Evolutionary conservation across 2,888 invertebrate genomes (phyloP), one percentile per base, ranked within the genome.

Genomic region (Pycnomerus fuliginosus): DNA sequence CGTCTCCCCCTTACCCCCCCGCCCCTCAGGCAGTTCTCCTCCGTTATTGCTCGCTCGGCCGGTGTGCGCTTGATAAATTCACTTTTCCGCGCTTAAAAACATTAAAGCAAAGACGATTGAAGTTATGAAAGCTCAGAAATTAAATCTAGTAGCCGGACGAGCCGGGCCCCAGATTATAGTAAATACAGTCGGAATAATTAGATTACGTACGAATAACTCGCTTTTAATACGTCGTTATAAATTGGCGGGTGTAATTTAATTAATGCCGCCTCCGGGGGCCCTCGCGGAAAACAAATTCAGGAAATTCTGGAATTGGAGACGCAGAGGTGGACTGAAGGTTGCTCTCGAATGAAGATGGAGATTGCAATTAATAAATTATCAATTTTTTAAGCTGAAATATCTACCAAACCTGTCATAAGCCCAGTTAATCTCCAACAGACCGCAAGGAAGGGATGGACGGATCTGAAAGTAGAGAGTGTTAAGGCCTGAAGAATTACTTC

Each of bases 121-220:
- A 71, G 70, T 72, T 71, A 70, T 70, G 70, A 71, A 71, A 70
- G 68, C 68, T 65, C 66, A 70, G 69, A 71, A 71, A 71, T 71
- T 69, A 71, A 71, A 71, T 69, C 65, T 62, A 60, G 51, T 59
- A 40, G 60, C 66, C 61, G 56, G 58, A 58, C 51, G 55, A 49
- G 43, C 49, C 45, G 48, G 44, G 45, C 52, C 50, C 47, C 55
- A 59, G 65, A 65, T 68, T 66, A 67, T 68, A 63, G 61, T 64
- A 67, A 70, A 69, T 68, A 70, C 68, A 68, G 66, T 69, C 61
- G 66, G 64, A 64, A 67, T 69, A 69, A 71, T 71, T 70, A 64
- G 69, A 70, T 71, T 71, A 70, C 65, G 68, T 68, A 64, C 67
- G 65, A 68, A 67, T 69, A 67, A 68, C 67, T 69, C 64, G 68